Evolutionary conservation across 2,888 invertebrate species (phyloP), one percentile per base, ranked within the genome.

Genomic region (Kryphioiulus occultus): DNA sequence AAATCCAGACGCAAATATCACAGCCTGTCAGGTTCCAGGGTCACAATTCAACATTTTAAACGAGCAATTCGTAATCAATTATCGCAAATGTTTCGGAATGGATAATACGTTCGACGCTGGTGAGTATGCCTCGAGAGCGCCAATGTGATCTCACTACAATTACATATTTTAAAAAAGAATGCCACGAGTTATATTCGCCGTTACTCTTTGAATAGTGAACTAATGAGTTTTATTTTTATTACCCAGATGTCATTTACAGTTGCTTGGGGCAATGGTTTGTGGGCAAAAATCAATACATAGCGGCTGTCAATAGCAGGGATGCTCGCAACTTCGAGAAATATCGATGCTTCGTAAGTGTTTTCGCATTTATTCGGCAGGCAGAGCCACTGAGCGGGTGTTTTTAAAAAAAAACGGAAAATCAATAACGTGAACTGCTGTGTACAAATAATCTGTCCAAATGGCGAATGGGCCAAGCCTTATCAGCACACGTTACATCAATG

Each of bases 201-300:
- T 35, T 22, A 26, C 19, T 47, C 39, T 42, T 44, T 44, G 32
- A 35, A 87, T 53, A 83, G 22, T 35, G 32, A 26, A 59, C 59
- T 59, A 59, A 59, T 85, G 22, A 53, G 26, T 88, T 86, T 87
- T 88, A 44, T 88, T 89, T 89, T 88, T 89, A 89, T 88, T 89
- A 91, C 90, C 7, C 89, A 93, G 96, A 96, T 89, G 97, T 97
- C 10, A 97, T 98, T 92, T 98, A 96, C 92, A 97, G 96, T 92
- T 98, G 98, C 91, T 93, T 98, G 89, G 98, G 98, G 0, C 97
- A 98, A 93, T 98, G 98, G 98, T 97, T 98, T 92, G 95, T 97
- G 39, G 97, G 96, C 19, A 98, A 98, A 91, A 98, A 99, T 92
- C 98, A 98, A 91, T 99, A 96, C 92, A 98, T 99, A 92, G 99